A percentile compares a stretch with the other conserved stretches of the same genome.
Evolutionary conservation across 2,113 vertebrate genomes (phyloP).

Genomic region (Rattus rattus): DNA sequence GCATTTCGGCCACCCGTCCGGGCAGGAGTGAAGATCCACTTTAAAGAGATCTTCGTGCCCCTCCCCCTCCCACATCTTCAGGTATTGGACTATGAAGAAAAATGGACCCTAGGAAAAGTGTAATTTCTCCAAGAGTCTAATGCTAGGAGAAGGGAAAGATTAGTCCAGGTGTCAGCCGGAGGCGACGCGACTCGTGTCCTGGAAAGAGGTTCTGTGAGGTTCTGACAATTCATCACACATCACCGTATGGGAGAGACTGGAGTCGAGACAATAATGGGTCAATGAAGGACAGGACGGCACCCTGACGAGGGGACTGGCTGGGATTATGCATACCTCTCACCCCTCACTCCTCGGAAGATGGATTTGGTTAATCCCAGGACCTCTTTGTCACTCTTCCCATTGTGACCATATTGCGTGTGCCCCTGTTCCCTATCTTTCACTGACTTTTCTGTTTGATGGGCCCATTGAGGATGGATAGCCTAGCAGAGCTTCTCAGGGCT

Average conservation of each 20-base stretch:
- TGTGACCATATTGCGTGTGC: too few relatives aligned
- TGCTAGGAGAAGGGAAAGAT: neutral
- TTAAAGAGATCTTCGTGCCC: neutral
- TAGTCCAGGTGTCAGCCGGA: neutral
- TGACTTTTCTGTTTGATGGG: neutral
- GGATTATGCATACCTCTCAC: neutral
- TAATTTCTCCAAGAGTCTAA: neutral
- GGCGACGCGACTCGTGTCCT: neutral
- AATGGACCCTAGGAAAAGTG: neutral
- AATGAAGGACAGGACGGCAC: neutral
- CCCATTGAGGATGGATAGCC: too few relatives aligned
- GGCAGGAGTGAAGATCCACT: neutral
- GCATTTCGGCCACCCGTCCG: neutral
- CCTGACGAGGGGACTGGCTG: too few relatives aligned
- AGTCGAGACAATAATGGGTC: neutral
- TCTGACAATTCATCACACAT: neutral
- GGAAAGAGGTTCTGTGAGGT: neutral
- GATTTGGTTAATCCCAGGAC: neutral
- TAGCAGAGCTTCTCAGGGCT: too few relatives aligned
- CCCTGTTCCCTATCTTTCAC: too few relatives aligned
- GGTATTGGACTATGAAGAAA: too few relatives aligned
- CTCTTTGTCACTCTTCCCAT: neutral
- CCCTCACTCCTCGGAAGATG: neutral
- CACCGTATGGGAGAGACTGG: neutral
- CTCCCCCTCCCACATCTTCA: neutral